phyloP scores from a whole-genome alignment of 2,888 invertebrate species.

The Aporophyla lueneburgensis region DNA sequence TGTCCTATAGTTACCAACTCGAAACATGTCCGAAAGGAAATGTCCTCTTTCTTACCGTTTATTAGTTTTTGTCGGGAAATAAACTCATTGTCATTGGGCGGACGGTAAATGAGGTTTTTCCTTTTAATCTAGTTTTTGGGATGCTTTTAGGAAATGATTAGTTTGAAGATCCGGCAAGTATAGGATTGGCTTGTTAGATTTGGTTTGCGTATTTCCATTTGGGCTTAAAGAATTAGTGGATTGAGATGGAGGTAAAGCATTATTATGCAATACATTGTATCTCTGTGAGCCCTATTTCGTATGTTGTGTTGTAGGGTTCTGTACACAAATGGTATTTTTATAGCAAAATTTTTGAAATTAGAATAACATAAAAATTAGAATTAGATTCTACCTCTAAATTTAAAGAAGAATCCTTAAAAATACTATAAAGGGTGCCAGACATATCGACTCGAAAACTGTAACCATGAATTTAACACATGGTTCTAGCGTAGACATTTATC shows the following conservation, averaged over 20 bases:
- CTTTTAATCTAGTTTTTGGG: constrained; percentile 73
- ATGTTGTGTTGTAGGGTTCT: not conserved
- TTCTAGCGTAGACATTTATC: too few relatives aligned
- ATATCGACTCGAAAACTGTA: too few relatives aligned
- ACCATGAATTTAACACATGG: too few relatives aligned
- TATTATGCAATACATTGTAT: not conserved
- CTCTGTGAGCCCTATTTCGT: not conserved
- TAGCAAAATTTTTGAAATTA: not conserved
- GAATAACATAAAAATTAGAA: too few relatives aligned
- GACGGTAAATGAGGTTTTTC: constrained; percentile 70
- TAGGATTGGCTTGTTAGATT: constrained; percentile 29
- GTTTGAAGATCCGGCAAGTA: constrained; percentile 50
- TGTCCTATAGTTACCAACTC: constrained; percentile 68
- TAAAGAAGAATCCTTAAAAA: not conserved
- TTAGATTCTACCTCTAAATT: not conserved
- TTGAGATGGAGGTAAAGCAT: not conserved
- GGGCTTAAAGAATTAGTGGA: not conserved
- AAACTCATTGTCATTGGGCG: constrained; percentile 74
- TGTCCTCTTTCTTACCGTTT: constrained; percentile 73
- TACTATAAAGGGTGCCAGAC: too few relatives aligned
- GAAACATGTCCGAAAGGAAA: constrained; percentile 75
- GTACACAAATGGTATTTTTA: not conserved
- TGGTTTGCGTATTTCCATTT: constrained; percentile 22
- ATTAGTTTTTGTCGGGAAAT: constrained; percentile 78
- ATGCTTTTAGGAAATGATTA: constrained; percentile 66